phyloP scores from a whole-genome alignment of 2,113 vertebrate species.

The Ancistrus triradiatus region DNA sequence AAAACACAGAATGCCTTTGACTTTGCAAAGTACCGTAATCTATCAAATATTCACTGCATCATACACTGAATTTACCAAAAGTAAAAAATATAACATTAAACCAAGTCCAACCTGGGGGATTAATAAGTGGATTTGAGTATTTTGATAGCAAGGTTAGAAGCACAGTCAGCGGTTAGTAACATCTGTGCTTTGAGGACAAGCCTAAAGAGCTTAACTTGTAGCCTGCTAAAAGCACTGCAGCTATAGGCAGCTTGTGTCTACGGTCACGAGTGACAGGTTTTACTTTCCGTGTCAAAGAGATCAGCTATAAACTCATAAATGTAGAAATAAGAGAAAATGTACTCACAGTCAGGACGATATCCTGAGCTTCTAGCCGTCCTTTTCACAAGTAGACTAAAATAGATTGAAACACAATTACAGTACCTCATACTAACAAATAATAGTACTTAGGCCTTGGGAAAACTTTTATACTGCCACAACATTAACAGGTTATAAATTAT shows the following conservation, averaged over 20 bases:
- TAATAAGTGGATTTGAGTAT: slow-evolving; percentile 14
- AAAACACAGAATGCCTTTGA: no score
- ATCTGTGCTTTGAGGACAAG: slow-evolving; percentile 49
- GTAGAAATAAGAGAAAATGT: not conserved
- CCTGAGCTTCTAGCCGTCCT: slow-evolving; percentile 73
- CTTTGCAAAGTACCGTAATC: no score
- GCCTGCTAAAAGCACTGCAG: slow-evolving; percentile 61
- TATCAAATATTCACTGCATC: no score
- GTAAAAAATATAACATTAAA: no score
- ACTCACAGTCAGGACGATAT: slow-evolving; percentile 78
- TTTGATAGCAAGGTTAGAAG: not conserved
- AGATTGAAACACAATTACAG: slow-evolving; percentile 17
- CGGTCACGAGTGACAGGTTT: slow-evolving; percentile 39
- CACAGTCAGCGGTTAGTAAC: slow-evolving; percentile 37
- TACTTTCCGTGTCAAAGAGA: slow-evolving; percentile 6
- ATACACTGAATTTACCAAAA: no score
- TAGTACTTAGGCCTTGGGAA: no score
- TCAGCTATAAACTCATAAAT: not conserved
- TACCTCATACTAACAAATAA: not conserved
- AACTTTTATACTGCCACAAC: no score
- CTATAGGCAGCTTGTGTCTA: slow-evolving; percentile 25
- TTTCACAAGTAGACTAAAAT: slow-evolving; percentile 73
- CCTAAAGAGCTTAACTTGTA: slow-evolving; percentile 64
- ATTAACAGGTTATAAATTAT: no score
- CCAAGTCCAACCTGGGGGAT: no score